Conservation (phyloP, 53 echinoderm and acorn worm species). For the Stichopus horrens region DNA sequence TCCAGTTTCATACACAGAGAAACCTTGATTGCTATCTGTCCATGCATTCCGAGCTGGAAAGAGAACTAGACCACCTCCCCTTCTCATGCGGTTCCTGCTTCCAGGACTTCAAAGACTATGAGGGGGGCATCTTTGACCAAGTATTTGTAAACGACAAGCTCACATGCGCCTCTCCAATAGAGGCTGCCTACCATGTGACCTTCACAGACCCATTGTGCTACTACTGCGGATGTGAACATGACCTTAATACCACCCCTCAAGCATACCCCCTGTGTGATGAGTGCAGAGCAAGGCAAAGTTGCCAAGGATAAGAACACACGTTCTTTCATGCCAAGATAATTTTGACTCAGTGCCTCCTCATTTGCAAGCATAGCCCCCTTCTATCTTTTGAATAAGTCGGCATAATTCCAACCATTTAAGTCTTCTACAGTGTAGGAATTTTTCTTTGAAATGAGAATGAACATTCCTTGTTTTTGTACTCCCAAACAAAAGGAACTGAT, state of each 20-base stretch:
- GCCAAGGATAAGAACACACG: conserved; percentile 43
- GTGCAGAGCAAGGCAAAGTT: conserved; percentile 17
- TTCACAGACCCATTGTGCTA: conserved; percentile 59
- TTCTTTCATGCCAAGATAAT: conserved; percentile 39
- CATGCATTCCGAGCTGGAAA: conserved; percentile 13
- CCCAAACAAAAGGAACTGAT: too few species aligned
- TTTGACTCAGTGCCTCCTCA: too few species aligned
- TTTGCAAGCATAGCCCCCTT: too few species aligned
- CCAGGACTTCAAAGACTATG: conserved; percentile 41
- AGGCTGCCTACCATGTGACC: conserved; percentile 46
- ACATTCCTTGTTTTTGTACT: too few species aligned
- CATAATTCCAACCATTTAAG: too few species aligned
- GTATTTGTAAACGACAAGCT: conserved; percentile 60
- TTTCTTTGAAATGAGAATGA: too few species aligned
- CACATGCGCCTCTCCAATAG: conserved; percentile 45
- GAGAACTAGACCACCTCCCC: conserved; percentile 7
- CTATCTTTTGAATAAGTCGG: too few species aligned
- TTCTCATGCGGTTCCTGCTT: conserved; percentile 38
- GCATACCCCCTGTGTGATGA: conserved; percentile 47
- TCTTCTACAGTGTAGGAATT: too few species aligned
- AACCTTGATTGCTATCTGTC: too few species aligned
- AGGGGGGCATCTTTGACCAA: conserved; percentile 33
- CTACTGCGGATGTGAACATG: conserved; percentile 56
- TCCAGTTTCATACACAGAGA: too few species aligned
- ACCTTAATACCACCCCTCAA: conserved; percentile 2